Evolutionary conservation across 2,113 vertebrate genomes (phyloP).

Genomic region (Burhinus oedicnemus): DNA sequence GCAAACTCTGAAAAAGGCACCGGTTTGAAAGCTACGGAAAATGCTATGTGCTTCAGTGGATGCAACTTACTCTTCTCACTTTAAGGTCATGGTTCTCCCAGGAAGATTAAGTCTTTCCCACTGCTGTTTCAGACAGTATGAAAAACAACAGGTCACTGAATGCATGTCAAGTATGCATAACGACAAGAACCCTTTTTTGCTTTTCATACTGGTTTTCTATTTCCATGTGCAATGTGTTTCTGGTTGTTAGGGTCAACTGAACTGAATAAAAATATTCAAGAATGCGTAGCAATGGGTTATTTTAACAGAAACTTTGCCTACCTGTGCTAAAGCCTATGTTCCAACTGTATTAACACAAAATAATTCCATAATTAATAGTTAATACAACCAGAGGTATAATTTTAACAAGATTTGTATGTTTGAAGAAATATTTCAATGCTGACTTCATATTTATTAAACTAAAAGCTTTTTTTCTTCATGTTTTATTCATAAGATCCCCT

Average conservation of each 20-base stretch:
- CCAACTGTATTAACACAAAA: slow-evolving; percentile 8
- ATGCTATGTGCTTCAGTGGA: fast-evolving
- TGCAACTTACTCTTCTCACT: neutral
- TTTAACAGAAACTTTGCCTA: neutral
- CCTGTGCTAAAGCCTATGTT: neutral
- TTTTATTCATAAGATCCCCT: slow-evolving; percentile 56
- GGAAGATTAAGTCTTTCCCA: neutral
- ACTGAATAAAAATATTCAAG: neutral
- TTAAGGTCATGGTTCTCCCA: fast-evolving
- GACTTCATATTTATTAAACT: slow-evolving; percentile 44
- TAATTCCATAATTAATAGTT: slow-evolving; percentile 37
- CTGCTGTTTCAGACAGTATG: neutral
- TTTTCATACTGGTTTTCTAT: neutral
- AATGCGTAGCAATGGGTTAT: neutral
- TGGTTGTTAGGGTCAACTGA: neutral
- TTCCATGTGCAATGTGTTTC: neutral
- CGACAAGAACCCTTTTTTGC: neutral
- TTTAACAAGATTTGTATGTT: slow-evolving; percentile 14
- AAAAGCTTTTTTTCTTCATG: slow-evolving; percentile 32
- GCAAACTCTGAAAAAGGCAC: neutral
- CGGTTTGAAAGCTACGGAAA: neutral
- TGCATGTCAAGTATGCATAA: neutral
- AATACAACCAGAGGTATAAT: neutral
- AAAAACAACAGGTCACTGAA: neutral
- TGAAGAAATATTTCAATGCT: slow-evolving; percentile 28